A percentile compares a stretch with the other conserved stretches of the same genome.
These are phyloP conservation scores for Altica lythri DNA, from an alignment of 2,888 invertebrate genomes.

Conservation along the genomic window DNA sequence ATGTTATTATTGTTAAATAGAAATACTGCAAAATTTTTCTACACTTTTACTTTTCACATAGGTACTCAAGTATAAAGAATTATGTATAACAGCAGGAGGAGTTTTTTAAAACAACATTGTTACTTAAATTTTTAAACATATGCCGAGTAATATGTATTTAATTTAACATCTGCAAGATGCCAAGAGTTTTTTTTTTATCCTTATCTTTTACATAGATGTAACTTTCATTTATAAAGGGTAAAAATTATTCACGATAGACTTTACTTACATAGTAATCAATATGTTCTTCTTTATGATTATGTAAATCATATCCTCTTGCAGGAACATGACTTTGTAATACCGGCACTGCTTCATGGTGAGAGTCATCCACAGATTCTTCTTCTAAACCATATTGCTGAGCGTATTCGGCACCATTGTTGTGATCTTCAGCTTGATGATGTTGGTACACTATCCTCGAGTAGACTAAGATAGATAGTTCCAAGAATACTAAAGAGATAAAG, in stretches of 20 bases:
- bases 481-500: constrained; percentile 14
- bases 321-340: constrained; percentile 28
- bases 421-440: constrained; percentile 31
- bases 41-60: constrained; percentile 9
- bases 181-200: no score
- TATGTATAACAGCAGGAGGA: no score
- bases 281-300: constrained; percentile 26
- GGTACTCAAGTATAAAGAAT: background rate
- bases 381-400: constrained; percentile 29
- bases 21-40: background rate
- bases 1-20: constrained; percentile 12
- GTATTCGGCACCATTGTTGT: constrained; percentile 29
- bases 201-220: no score
- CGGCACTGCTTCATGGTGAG: constrained; percentile 31
- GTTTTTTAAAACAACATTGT: background rate
- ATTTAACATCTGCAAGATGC: no score
- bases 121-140: no score
- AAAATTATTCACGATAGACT: no score
- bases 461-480: constrained; percentile 22
- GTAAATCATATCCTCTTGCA: constrained; percentile 23
- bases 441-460: constrained; percentile 36
- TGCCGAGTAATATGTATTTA: no score
- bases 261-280: constrained; percentile 38
- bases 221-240: no score
- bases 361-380: constrained; percentile 24